Evolutionary conservation across 1,140 invertebrate species (phyloP), one percentile per base, ranked within the genome.

Genomic region (Meloidogyne chitwoodi): DNA sequence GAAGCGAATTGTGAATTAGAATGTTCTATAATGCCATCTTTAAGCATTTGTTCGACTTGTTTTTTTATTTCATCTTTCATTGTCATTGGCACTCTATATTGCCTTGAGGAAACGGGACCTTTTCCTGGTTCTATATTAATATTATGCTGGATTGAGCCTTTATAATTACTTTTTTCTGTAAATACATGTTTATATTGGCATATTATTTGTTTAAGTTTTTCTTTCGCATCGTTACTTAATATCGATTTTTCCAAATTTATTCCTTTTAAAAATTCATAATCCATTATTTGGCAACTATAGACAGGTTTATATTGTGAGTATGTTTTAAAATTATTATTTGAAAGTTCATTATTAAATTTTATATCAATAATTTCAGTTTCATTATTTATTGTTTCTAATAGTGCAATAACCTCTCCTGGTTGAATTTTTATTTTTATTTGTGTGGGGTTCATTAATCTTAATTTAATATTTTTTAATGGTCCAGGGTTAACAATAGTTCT

Each of bases 121-220:
- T 27, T 31, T 16, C 68, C 68, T 19, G 19, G 38, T 10, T 29
- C 68, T 31, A 70, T 16, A 48, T 70, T 29, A 24, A 70, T 70
- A 29, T 70, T 6, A 10, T 70, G 68, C 22, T 65, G 1, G 0
- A 70, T 31, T 48, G 68, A 24, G 0, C 68, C 68, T 19, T 70
- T 70, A 65, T 70, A 70, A 10, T 65, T n/a, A 65, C 61, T 65
- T 68, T 48, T 70, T 41, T 38, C 61, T 19, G n/a, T 38, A 68
- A 70, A 70, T 0, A 38, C 68, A 48, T 70, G 26, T 68, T 41
- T 65, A 38, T 68, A 48, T 27, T 70, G 2, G 3, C 16, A 27
- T 5, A 70, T 70, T n/a, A 70, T 70, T 68, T 70, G 16, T 27
- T 31, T 41, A n/a, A 70, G 8, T 22, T n/a, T 70, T 41, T 27